Evolutionary conservation across 1,140 invertebrate genomes (phyloP).

Genomic region (Bombus confusus): DNA sequence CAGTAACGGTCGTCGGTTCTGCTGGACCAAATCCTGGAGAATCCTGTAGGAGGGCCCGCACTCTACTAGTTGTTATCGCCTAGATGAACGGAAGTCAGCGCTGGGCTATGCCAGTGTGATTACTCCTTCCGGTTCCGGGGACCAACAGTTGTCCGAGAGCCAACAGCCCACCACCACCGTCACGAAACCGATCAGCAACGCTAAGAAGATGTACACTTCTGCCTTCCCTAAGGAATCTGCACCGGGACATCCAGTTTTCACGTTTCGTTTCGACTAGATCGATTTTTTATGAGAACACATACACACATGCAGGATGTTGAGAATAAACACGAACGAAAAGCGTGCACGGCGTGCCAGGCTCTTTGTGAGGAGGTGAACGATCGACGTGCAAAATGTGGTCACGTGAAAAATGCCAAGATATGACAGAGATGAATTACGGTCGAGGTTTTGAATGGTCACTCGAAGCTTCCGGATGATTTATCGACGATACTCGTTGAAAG

Average conservation of each 20-base stretch:
- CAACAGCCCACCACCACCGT: conserved; percentile 89
- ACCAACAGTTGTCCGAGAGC: conserved; percentile 90
- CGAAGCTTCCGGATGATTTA: not conserved
- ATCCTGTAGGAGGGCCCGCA: conserved; percentile 62
- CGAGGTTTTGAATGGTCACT: not conserved
- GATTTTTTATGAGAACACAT: not conserved
- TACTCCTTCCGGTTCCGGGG: conserved; percentile 87
- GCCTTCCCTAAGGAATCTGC: conserved; percentile 85
- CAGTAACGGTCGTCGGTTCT: conserved; percentile 63
- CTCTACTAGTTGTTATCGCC: conserved; percentile 72
- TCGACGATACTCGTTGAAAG: not conserved
- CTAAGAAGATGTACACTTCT: conserved; percentile 88
- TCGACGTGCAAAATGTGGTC: not conserved
- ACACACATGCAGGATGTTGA: not conserved
- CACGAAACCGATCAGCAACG: conserved; percentile 87
- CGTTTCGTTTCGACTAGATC: not conserved
- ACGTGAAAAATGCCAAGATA: not conserved
- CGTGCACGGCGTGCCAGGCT: not conserved
- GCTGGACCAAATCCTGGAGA: conserved; percentile 53
- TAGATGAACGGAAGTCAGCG: conserved; percentile 69
- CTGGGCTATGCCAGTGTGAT: conserved; percentile 86
- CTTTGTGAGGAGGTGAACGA: not conserved
- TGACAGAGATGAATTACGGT: not conserved
- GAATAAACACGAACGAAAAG: not conserved
- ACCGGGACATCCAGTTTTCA: not conserved